Evolutionary conservation across 2,113 vertebrate genomes (phyloP).

Genomic region (Mus spicilegus): DNA sequence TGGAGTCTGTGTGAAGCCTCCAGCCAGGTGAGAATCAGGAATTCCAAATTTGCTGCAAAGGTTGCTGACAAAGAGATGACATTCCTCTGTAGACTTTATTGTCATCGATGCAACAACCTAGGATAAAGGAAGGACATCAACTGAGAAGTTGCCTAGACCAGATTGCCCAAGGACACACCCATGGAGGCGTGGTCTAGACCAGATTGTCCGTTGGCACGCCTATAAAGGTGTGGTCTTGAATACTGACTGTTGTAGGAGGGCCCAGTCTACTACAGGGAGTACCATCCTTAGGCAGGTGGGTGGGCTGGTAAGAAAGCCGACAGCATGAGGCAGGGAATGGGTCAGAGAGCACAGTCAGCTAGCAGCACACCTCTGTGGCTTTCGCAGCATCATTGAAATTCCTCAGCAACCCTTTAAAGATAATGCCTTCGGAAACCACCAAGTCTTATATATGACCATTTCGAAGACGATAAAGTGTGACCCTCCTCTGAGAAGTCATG

Average conservation of each 20-base stretch:
- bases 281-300: too few species aligned
- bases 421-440: background rate
- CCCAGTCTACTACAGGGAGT: background rate
- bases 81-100: background rate
- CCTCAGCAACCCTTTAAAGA: background rate
- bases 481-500: background rate
- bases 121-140: background rate
- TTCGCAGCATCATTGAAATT: background rate
- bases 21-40: background rate
- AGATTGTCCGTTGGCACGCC: too few species aligned
- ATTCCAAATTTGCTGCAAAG: background rate
- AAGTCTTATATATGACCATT: background rate
- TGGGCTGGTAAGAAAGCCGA: background rate
- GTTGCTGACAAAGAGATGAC: too few species aligned
- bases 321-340: too few species aligned
- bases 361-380: background rate
- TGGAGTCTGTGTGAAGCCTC: background rate
- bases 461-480: background rate
- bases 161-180: background rate
- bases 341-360: background rate
- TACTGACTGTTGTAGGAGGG: background rate
- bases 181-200: background rate
- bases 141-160: background rate
- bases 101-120: too few species aligned
- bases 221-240: background rate